These are phyloP conservation scores for Aethina tumida DNA, from an alignment of 1,140 invertebrate genomes.

Conservation along the genomic window DNA sequence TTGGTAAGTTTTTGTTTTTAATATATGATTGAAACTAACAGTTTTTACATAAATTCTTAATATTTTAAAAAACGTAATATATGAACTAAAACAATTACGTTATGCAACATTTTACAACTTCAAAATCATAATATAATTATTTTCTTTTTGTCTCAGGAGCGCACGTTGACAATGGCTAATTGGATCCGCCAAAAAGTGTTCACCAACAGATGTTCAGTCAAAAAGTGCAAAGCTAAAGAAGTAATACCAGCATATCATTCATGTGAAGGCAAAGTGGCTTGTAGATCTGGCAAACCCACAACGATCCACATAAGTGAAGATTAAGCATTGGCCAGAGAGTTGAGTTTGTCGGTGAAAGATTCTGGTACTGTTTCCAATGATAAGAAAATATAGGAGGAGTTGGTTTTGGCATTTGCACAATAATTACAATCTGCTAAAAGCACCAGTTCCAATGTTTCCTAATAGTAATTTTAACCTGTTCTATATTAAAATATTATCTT, in stretches of 20 bases:
- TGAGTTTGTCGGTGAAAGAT: slow-evolving; percentile 67
- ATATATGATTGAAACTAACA: not conserved
- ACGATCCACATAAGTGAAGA: slow-evolving; percentile 56
- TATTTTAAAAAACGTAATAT: not conserved
- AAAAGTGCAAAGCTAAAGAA: slow-evolving; percentile 85
- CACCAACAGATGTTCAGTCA: slow-evolving; percentile 71
- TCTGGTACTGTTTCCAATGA: slow-evolving; percentile 8
- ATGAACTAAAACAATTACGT: not conserved
- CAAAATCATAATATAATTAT: not conserved
- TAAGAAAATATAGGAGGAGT: slow-evolving; percentile 29
- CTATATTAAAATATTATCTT: too few relatives aligned
- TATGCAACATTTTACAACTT: not conserved
- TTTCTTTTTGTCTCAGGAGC: too few relatives aligned
- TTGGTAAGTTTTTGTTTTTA: slow-evolving; percentile 40
- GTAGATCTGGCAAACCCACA: slow-evolving; percentile 10
- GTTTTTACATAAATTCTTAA: not conserved
- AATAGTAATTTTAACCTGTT: too few relatives aligned
- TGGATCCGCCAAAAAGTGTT: slow-evolving; percentile 81
- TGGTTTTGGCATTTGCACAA: slow-evolving; percentile 31
- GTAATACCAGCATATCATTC: slow-evolving; percentile 73
- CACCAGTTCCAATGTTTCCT: slow-evolving; percentile 25
- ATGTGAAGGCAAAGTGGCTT: slow-evolving; percentile 52
- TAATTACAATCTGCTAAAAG: slow-evolving; percentile 32
- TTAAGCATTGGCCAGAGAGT: slow-evolving; percentile 72
- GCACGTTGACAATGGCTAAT: slow-evolving; percentile 65